Base-by-base conservation (phyloP, 2,113 vertebrate species). In the Epinephelus moara region DNA sequence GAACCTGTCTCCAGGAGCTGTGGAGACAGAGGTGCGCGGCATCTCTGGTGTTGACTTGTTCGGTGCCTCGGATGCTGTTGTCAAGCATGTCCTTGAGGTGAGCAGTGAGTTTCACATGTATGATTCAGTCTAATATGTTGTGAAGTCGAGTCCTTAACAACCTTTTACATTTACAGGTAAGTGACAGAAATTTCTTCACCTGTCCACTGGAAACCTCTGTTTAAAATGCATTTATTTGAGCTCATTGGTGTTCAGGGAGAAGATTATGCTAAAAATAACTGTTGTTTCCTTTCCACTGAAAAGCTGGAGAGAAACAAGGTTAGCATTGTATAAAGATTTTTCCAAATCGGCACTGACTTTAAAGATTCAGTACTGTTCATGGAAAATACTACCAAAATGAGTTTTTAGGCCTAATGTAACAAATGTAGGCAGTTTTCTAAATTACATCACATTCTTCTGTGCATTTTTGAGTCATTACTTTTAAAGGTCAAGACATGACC, bases 81-180 rank as follows among this genome's bases (percentile, higher is more conserved):
- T 99, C 76, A 99, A 99, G 84, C 98, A 99, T 0, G 98, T 99
- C 0, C 96, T 99, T 0, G 98, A 99, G 98, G 98, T 99, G 94
- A 90, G 90, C 52, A 27, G 21, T 4, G 2, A 25, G 1, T 12
- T 71, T 56, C 6, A 13, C 0, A 1, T 11, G 9, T 11, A 1
- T 19, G 21, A 11, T 17, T 67, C 15, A 61, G 30, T 12, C 30
- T 52, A 49, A 21, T 1, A 23, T 19, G 9, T 40, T 18, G 8
- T 67, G 27, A 18, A 4, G 17, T 6, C 42, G 2, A 47, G 17
- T 30, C 30, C 30, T 30, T 4, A 30, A 13, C 9, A 23, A 23
- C 7, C 12, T 42, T 61, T 23, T 21, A 27, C n/a, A 13, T 40
- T 40, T 9, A 73, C 14, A 56, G 21, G 9, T 37, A 23, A 55